Evolutionary conservation across 2,797 vertebrate species (phyloP), one percentile per base, ranked within the genome.

Genomic region (Distichodus sexfasciatus): DNA sequence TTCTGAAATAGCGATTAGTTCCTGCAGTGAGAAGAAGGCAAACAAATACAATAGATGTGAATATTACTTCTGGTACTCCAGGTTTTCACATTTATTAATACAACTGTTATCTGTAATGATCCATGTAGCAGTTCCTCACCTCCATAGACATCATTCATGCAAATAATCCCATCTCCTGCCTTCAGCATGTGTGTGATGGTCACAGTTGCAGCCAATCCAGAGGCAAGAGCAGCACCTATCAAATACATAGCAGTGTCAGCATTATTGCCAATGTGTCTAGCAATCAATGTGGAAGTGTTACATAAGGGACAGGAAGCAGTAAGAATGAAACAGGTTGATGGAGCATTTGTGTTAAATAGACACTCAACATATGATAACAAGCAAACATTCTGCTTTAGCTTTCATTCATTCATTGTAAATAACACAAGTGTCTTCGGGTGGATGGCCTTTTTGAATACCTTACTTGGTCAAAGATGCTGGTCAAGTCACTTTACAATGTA

Each of bases 91-190:
- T 14, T 41, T 41, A 33, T 33, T 4, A 33, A 33, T 33, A 33
- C 4, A 4, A 33, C 4, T 33, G 9, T 4, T 33, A 33, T 5
- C 2, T 15, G 23, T 12, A 35, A 35, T 51, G 21, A 36, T 24
- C 29, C 21, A 28, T 17, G 2, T 35, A 1, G 12, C 1, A 2
- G 8, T 6, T 58, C 78, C 84, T 59, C 79, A 97, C 97, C 97
- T 92, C 92, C 94, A 33, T 98, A 98, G 3, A 98, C 94, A 17
- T 98, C 95, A 58, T 94, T 92, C 87, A 91, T 93, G 84, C 93
- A 96, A 76, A 99, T 61, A 23, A 98, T 81, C 0, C 88, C 84
- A 46, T 99, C 95, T 6, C 94, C 96, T 0, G 87, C 0, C 79
- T 96, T 97, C 38, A 99, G 77, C 55, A 98, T 81, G 79, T 98